Conservation (phyloP, 2,797 vertebrate species). For the Catharus ustulatus region DNA sequence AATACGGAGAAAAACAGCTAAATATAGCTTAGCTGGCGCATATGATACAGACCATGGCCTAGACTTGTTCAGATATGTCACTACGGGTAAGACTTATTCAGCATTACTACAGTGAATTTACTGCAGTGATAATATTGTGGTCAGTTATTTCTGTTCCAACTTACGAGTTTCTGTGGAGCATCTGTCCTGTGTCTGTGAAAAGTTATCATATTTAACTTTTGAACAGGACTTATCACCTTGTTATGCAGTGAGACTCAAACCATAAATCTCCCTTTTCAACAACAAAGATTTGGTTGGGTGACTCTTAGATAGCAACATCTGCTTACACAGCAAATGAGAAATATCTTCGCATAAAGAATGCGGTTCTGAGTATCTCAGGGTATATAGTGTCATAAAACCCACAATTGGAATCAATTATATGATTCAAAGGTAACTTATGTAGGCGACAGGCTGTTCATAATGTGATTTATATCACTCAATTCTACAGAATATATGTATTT, state of each 20-base stretch:
- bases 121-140: neutral
- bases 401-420: neutral
- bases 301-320: constrained; percentile 20
- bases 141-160: constrained; percentile 24
- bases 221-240: constrained; percentile 20
- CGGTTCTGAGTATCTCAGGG: neutral
- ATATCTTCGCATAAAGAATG: neutral
- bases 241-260: neutral
- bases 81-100: no score
- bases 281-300: constrained; percentile 28
- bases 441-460: neutral
- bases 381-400: neutral
- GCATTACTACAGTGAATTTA: neutral
- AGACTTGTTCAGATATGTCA: no score
- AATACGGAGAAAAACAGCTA: no score
- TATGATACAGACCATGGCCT: no score
- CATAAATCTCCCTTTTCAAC: constrained; percentile 44
- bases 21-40: no score
- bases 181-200: neutral
- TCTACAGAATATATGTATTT: neutral
- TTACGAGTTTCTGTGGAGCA: neutral
- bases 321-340: constrained; percentile 40
- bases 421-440: neutral
- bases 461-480: neutral
- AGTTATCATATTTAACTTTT: constrained; percentile 37